Conservation (phyloP, 2,113 vertebrate genomes). For the Oxyruncus cristatus region DNA sequence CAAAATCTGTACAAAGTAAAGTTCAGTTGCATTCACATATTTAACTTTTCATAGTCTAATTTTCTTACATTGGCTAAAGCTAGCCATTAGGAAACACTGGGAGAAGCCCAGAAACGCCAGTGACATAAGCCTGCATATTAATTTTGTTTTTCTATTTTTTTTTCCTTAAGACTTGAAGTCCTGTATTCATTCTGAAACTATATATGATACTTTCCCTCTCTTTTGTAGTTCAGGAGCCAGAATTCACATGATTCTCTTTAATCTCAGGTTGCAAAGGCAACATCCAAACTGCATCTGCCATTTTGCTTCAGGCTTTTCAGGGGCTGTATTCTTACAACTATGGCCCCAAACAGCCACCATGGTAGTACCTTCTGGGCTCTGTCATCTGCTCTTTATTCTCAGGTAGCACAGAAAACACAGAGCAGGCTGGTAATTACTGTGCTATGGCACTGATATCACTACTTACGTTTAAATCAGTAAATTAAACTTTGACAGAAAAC, state of each 20-base stretch:
- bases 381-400: neutral
- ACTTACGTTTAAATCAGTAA: neutral
- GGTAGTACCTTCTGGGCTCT: fast-evolving
- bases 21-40: neutral
- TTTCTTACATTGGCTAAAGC: neutral
- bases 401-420: neutral
- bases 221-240: neutral
- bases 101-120: neutral
- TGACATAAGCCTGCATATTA: neutral
- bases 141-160: neutral
- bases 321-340: neutral
- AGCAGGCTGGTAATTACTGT: neutral
- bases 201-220: fast-evolving
- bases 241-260: neutral
- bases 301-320: neutral
- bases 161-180: neutral
- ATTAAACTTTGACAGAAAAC: neutral
- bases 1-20: neutral
- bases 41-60: neutral
- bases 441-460: neutral
- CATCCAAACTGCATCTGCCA: neutral
- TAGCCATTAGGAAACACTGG: neutral
- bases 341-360: neutral
- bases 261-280: neutral
- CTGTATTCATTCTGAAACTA: neutral